A percentile compares a stretch with the other conserved stretches of the same genome.
Evolutionary conservation across 2,797 vertebrate genomes (phyloP).

Genomic region (Craterocephalus amniculus): DNA sequence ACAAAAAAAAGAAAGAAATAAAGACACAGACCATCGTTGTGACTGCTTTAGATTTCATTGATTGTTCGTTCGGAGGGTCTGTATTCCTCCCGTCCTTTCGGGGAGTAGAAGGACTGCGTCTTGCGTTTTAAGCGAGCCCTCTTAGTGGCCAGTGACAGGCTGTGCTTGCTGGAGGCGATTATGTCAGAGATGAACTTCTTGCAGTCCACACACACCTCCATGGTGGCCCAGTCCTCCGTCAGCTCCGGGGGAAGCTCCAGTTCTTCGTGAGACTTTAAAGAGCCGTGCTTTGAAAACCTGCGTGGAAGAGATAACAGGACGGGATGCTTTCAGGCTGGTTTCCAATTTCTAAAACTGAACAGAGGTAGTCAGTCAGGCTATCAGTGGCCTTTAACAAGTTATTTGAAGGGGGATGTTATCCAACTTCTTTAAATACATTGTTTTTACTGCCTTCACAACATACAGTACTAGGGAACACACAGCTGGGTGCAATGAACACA

Average conservation of each 20-base stretch:
- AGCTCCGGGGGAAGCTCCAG: slow-evolving; percentile 92
- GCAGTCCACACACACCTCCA: slow-evolving; percentile 99
- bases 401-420: neutral
- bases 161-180: slow-evolving; percentile 95
- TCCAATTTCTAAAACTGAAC: no score
- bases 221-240: slow-evolving; percentile 97
- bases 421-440: neutral
- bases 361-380: neutral
- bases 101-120: slow-evolving; percentile 94
- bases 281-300: slow-evolving; percentile 90
- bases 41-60: slow-evolving; percentile 88
- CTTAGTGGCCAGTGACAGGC: slow-evolving; percentile 95
- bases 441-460: no score
- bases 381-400: neutral
- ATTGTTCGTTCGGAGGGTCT: slow-evolving; percentile 95
- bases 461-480: no score
- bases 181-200: slow-evolving; percentile 98
- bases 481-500: no score
- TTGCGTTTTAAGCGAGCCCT: slow-evolving; percentile 95
- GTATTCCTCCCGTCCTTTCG: slow-evolving; percentile 87
- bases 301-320: neutral
- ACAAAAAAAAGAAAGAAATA: neutral
- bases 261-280: slow-evolving; percentile 89
- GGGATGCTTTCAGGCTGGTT: neutral
- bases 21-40: neutral